Conservation (phyloP, 2,113 vertebrate species). For the Phoxinus phoxinus region DNA sequence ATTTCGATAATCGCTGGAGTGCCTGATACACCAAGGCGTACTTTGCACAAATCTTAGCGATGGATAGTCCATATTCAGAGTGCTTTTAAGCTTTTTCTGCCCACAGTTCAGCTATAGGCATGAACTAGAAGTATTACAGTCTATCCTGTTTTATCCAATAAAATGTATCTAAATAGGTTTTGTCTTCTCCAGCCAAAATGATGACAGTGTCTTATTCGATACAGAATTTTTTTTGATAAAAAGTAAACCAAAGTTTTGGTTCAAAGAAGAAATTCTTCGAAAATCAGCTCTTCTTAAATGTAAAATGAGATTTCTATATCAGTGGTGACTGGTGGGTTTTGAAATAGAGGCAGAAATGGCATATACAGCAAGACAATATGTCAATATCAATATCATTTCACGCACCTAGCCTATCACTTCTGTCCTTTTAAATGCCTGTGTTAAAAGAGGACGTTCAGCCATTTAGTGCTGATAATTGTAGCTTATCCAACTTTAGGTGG, state of each 20-base stretch:
- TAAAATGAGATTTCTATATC: not conserved
- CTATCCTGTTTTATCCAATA: not conserved
- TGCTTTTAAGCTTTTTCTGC: not conserved
- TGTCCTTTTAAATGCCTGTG: too few relatives aligned
- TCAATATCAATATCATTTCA: too few relatives aligned
- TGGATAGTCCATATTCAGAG: not conserved
- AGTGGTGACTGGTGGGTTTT: too few relatives aligned
- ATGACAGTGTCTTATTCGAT: not conserved
- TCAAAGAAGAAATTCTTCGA: not conserved
- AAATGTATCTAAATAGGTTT: not conserved
- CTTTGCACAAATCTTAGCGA: constrained; percentile 4
- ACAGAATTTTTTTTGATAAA: not conserved
- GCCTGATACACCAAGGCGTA: not conserved
- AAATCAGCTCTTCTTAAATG: not conserved
- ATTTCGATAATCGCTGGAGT: constrained; percentile 18
- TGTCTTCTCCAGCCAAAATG: not conserved
- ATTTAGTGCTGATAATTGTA: too few relatives aligned
- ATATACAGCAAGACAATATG: too few relatives aligned
- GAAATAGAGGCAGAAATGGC: too few relatives aligned
- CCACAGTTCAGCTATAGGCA: not conserved
- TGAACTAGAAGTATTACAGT: not conserved
- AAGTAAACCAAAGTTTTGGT: not conserved
- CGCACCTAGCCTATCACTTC: too few relatives aligned
- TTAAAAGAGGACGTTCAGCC: too few relatives aligned
- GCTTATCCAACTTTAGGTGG: too few relatives aligned